These are phyloP conservation scores for Luperina testacea DNA, from an alignment of 2,888 invertebrate species.

Conservation along the genomic window DNA sequence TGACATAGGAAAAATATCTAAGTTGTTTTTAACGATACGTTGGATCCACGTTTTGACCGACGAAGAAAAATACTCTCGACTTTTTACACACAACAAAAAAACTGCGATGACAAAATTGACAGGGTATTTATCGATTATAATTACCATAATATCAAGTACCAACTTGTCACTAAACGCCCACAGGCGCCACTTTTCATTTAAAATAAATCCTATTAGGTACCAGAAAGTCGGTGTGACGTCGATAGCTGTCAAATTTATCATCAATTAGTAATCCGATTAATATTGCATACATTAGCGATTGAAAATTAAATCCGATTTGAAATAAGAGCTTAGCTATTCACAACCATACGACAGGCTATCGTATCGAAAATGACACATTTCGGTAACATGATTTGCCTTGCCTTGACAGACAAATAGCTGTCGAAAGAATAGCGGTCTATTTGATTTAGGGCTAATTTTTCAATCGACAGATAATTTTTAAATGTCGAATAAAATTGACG, in stretches of 20 bases:
- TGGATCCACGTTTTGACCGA: background rate
- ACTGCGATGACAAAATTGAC: constrained; percentile 16
- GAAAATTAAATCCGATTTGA: constrained; percentile 37
- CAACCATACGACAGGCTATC: no score
- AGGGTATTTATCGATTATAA: constrained; percentile 19
- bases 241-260: constrained; percentile 41
- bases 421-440: no score
- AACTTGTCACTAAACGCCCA: constrained; percentile 43
- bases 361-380: no score
- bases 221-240: constrained; percentile 28
- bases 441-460: no score
- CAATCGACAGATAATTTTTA: no score
- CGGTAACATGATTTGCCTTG: no score
- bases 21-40: background rate
- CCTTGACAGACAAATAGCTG: no score
- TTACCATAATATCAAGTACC: constrained; percentile 44
- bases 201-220: constrained; percentile 55
- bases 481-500: no score
- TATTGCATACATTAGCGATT: constrained; percentile 48
- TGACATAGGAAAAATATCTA: background rate
- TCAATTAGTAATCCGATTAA: constrained; percentile 58
- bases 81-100: constrained; percentile 12
- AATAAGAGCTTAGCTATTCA: constrained; percentile 1
- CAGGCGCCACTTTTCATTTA: constrained; percentile 28
- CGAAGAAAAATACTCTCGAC: background rate